Evolutionary conservation across 2,888 invertebrate genomes (phyloP).

Genomic region (Ceratothoa steindachneri): DNA sequence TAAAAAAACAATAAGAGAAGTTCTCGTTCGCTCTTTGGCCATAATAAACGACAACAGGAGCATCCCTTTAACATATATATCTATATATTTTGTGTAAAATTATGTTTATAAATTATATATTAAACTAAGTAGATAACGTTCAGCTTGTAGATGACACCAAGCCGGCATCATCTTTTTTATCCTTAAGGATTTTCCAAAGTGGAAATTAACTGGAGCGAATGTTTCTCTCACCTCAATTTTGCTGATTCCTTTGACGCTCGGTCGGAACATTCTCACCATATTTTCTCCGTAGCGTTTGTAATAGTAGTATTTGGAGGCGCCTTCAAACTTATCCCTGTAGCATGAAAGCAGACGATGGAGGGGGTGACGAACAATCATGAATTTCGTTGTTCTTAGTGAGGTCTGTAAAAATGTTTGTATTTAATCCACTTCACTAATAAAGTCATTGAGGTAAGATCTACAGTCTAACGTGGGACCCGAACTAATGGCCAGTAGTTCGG

Average conservation of each 20-base stretch:
- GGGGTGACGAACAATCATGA: slow-evolving; percentile 43
- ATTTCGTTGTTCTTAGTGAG: slow-evolving; percentile 22
- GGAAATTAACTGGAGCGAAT: neutral
- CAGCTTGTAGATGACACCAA: no score
- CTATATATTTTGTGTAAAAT: no score
- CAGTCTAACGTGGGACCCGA: neutral
- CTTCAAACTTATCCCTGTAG: slow-evolving; percentile 39
- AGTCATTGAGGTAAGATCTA: neutral
- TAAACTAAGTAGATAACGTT: no score
- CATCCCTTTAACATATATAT: no score
- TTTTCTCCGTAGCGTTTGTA: slow-evolving; percentile 33
- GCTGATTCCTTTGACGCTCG: slow-evolving; percentile 3
- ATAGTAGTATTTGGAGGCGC: slow-evolving; percentile 32
- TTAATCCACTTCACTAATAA: neutral
- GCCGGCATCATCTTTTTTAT: no score
- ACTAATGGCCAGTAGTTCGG: no score
- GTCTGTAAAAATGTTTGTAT: slow-evolving; percentile 22
- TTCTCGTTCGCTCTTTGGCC: no score
- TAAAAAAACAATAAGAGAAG: no score
- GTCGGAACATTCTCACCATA: slow-evolving; percentile 30
- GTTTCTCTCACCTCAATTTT: neutral
- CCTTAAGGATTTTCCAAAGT: no score
- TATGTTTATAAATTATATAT: no score
- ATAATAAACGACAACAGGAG: no score
- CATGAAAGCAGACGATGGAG: slow-evolving; percentile 41